Evolutionary conservation across 2,113 vertebrate genomes (phyloP).

Genomic region (Triplophysa siluroides): DNA sequence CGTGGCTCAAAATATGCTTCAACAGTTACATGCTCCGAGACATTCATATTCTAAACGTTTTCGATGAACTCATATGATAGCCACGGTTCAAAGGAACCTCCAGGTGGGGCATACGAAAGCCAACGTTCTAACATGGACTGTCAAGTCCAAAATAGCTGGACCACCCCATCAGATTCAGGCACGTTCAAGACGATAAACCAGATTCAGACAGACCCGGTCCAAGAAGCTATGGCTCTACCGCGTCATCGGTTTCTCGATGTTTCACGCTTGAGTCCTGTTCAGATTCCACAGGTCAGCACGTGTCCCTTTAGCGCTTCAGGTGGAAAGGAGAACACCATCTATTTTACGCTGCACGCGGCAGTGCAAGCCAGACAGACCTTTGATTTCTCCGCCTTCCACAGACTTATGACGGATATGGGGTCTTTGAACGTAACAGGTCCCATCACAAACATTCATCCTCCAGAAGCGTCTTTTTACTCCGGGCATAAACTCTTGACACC

Average conservation of each 20-base stretch:
- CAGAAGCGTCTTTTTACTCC: conserved; percentile 40
- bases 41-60: conserved; percentile 44
- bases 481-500: conserved; percentile 44
- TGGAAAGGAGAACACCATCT: conserved; percentile 47
- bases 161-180: conserved; percentile 26
- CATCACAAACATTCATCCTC: conserved; percentile 41
- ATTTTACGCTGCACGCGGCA: conserved; percentile 54
- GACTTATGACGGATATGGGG: conserved; percentile 48
- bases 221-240: conserved; percentile 33
- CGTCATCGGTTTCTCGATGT: conserved; percentile 45
- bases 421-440: conserved; percentile 43
- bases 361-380: conserved; percentile 45
- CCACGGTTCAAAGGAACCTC: conserved; percentile 13
- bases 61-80: conserved; percentile 51
- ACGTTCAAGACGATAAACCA: conserved; percentile 49
- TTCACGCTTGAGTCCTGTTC: conserved; percentile 35
- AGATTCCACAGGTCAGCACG: conserved; percentile 41
- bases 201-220: conserved; percentile 36
- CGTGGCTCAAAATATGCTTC: conserved; percentile 53
- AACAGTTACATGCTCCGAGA: conserved; percentile 54
- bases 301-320: conserved; percentile 39
- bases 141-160: conserved; percentile 47
- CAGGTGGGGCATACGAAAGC: conserved; percentile 24
- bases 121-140: conserved; percentile 27
- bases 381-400: conserved; percentile 48